Conservation (phyloP, 35 echinoderm and acorn worm genomes). For the Lytechinus pictus region DNA sequence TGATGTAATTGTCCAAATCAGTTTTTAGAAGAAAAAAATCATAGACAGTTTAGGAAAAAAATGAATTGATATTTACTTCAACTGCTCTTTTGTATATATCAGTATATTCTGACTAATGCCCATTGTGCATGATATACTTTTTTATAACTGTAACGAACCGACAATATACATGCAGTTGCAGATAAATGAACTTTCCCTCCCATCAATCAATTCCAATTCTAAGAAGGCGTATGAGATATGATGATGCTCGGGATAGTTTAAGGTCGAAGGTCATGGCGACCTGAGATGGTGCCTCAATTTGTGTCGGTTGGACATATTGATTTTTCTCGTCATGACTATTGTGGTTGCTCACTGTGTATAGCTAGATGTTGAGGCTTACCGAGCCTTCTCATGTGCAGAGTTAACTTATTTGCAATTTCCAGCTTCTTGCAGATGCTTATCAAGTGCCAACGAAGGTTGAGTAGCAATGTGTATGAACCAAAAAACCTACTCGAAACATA, state of each 20-base stretch:
- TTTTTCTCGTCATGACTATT: neutral
- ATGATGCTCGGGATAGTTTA: neutral
- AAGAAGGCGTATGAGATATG: neutral
- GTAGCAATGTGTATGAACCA: neutral
- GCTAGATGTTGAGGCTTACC: neutral
- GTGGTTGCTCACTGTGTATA: neutral
- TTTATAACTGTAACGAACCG: no score
- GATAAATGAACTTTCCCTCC: neutral
- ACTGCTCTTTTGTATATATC: no score
- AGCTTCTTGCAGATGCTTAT: neutral
- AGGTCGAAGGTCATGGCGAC: neutral
- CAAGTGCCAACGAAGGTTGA: neutral
- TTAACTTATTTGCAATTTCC: neutral
- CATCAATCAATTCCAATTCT: neutral
- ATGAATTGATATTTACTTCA: no score
- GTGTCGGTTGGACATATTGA: neutral
- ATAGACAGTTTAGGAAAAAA: no score
- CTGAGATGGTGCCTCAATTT: neutral
- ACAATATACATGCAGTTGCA: neutral
- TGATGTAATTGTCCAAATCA: no score
- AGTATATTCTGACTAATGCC: no score
- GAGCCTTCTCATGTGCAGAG: neutral
- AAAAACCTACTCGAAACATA: neutral
- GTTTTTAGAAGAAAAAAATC: no score
- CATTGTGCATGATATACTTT: no score